Evolutionary conservation across 2,888 invertebrate genomes (phyloP).

Genomic region (Zonitis immaculata): DNA sequence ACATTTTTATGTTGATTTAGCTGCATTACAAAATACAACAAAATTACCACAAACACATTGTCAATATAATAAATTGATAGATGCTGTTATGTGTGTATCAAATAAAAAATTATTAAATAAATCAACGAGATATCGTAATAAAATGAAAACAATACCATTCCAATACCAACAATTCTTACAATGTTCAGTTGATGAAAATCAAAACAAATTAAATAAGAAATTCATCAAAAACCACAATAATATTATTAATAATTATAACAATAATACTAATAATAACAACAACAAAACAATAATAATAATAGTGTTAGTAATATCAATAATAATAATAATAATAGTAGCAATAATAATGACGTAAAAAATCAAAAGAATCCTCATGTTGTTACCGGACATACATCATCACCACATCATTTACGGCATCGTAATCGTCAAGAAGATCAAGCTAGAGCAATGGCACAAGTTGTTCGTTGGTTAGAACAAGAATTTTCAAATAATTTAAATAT

Average conservation of each 20-base stretch:
- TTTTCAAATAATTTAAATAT: slow-evolving; percentile 37
- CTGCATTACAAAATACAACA: slow-evolving; percentile 33
- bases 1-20: slow-evolving; percentile 37
- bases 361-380: slow-evolving; percentile 33
- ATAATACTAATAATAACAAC: neutral
- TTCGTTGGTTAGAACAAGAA: slow-evolving; percentile 50
- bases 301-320: neutral
- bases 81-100: slow-evolving; percentile 38
- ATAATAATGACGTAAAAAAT: slow-evolving; percentile 22
- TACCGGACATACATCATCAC: slow-evolving; percentile 42
- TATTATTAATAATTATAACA: too few relatives aligned
- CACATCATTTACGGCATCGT: slow-evolving; percentile 55
- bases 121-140: slow-evolving; percentile 34
- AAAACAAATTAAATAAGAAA: slow-evolving; percentile 25
- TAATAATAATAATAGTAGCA: slow-evolving; percentile 7
- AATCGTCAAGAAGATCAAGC: slow-evolving; percentile 59
- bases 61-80: slow-evolving; percentile 37
- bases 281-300: too few relatives aligned
- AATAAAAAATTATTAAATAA: slow-evolving; percentile 28
- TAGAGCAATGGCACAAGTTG: slow-evolving; percentile 57
- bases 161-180: slow-evolving; percentile 38
- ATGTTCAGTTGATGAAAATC: slow-evolving; percentile 26
- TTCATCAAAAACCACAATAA: slow-evolving; percentile 13
- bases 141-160: slow-evolving; percentile 43
- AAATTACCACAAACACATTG: slow-evolving; percentile 31